These are phyloP conservation scores for Cynaeus angustus DNA, from an alignment of 2,888 invertebrate species.

Conservation along the genomic window DNA sequence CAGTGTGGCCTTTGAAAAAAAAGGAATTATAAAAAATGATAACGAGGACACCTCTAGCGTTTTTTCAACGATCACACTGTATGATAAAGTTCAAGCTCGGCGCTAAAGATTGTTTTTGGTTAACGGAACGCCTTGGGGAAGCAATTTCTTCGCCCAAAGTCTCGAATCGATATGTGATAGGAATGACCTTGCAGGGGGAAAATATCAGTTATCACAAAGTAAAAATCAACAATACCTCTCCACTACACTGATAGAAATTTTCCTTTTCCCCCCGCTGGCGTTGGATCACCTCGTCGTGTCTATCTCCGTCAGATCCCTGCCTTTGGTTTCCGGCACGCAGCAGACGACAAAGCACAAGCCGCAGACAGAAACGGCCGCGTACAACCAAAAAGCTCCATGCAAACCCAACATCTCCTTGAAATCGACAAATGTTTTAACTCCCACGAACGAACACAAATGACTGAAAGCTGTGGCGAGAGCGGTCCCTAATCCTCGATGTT, in stretches of 20 bases:
- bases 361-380: conserved; percentile 86
- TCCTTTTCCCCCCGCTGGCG: conserved; percentile 58
- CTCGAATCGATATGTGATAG: conserved; percentile 32
- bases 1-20: background rate
- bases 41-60: background rate
- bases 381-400: conserved; percentile 92
- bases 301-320: conserved; percentile 92
- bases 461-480: conserved; percentile 91
- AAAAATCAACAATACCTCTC: conserved; percentile 63
- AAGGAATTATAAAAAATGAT: no score
- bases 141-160: no score
- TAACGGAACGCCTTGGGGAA: background rate
- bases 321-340: conserved; percentile 93
- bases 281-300: conserved; percentile 74
- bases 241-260: conserved; percentile 64
- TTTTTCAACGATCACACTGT: no score
- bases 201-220: conserved; percentile 46
- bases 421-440: conserved; percentile 90
- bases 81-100: conserved; percentile 24
- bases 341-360: conserved; percentile 89
- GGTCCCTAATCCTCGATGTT: conserved; percentile 89
- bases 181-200: conserved; percentile 37
- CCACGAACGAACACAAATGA: conserved; percentile 89
- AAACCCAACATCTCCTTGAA: conserved; percentile 84
- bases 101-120: conserved; percentile 27